These are phyloP conservation scores for Drosophila bunnanda DNA, from an alignment of 2,888 invertebrate genomes.

Conservation along the genomic window DNA sequence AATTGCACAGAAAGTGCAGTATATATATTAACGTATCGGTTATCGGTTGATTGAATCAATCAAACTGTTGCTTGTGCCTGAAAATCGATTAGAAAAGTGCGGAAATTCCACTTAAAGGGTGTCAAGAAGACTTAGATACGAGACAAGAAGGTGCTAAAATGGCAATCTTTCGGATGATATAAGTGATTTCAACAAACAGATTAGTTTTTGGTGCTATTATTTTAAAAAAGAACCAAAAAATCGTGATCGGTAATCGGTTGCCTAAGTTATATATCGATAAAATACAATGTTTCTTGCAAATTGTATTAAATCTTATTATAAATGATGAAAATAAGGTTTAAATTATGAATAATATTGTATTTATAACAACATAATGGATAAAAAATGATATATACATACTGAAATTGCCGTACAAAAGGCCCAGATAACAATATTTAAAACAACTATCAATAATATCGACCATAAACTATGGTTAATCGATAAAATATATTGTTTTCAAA, in stretches of 20 bases:
- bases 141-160: neutral
- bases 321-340: too few species aligned
- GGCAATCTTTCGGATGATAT: neutral
- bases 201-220: neutral
- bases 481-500: neutral
- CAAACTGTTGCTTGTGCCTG: constrained; percentile 13
- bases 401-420: neutral
- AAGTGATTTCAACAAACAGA: neutral
- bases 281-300: too few species aligned
- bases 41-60: constrained; percentile 18
- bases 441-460: neutral
- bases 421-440: neutral
- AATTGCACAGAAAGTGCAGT: constrained; percentile 35
- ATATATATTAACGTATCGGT: constrained; percentile 18
- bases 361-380: too few species aligned
- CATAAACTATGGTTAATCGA: neutral
- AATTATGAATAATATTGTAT: too few species aligned
- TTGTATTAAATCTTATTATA: too few species aligned
- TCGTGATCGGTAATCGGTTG: too few species aligned
- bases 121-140: neutral
- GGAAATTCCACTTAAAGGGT: constrained; percentile 5
- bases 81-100: constrained; percentile 11
- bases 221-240: too few species aligned
- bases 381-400: neutral
- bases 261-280: too few species aligned